Evolutionary conservation across 2,113 vertebrate genomes (phyloP), one percentile per base, ranked within the genome.

Genomic region (Balaenoptera acutorostrata): DNA sequence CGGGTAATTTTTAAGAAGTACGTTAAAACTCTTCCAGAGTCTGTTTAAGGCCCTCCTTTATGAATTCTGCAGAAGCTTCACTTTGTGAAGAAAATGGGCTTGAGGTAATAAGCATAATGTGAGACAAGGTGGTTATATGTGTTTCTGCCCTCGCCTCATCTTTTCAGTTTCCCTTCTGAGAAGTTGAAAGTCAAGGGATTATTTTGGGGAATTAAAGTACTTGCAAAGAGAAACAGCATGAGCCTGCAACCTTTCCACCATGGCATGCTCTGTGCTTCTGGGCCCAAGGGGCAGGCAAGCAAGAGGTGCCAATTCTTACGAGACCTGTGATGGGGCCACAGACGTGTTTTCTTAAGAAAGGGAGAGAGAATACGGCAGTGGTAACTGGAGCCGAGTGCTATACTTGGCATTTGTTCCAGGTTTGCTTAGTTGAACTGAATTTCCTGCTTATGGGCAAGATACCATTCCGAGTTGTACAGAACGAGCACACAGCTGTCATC

Each of bases 1-100:
- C 64, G 81, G 93, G 96, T 83, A 96, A 97, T 71, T 91, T 97
- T 98, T 80, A 87, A 93, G 72, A 96, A 97, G 88, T 94, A 63
- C 93, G 94, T 95, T 77, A 93, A 95, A 96, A 95, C 36, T 77
- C 44, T 95, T 94, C 84, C 57, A 59, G 63, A 86, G 89, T 41
- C 52, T 88, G 25, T 61, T 96, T 78, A 57, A 96, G 52, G 46
- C 41, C 59, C 21, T 93, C 33, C 31, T 88, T 93, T 69, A 88
- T 82, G 77, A 74, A 83, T 96, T 91, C 77, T 94, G 36, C 46
- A 95, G 86, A 92, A 80, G 29, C 33, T 96, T 88, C 64, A 88
- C 55, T 77, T 93, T 93, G 64, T 82, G 80, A 89, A 46, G 63
- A 92, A 88, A 95, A 93, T 61, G 63, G 44, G 61, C 55, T 95